Percentiles rank a stretch among this genome's conserved stretches.
Conservation (phyloP, 2,888 invertebrate species). For the Lepidonotus clava region DNA sequence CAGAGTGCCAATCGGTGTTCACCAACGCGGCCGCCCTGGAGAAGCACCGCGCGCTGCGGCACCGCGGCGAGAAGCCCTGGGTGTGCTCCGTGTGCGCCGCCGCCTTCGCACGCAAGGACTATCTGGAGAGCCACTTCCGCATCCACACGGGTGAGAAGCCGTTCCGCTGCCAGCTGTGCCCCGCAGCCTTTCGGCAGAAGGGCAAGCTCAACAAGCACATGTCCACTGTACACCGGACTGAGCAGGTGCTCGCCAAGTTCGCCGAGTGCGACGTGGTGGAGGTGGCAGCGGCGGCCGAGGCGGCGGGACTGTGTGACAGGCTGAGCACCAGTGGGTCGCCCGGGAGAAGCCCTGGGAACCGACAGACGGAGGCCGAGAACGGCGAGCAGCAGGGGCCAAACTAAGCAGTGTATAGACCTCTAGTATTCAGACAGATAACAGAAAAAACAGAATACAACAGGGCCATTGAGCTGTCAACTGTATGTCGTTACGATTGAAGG, state of each 20-base stretch:
- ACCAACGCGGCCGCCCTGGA: constrained; percentile 17
- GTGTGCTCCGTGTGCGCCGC: constrained; percentile 31
- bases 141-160: constrained; percentile 40
- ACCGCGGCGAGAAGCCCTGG: constrained; percentile 25
- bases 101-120: constrained; percentile 47
- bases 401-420: too few relatives aligned
- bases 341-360: background rate
- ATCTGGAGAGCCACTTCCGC: constrained; percentile 36
- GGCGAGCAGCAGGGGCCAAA: too few relatives aligned
- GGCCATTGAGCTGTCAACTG: too few relatives aligned
- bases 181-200: constrained; percentile 29
- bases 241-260: background rate
- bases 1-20: constrained; percentile 13
- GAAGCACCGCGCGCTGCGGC: constrained; percentile 14
- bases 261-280: background rate
- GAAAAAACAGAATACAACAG: too few relatives aligned
- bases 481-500: too few relatives aligned
- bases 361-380: too few relatives aligned
- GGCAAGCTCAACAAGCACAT: constrained; percentile 54
- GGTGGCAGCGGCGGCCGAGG: constrained; percentile 4
- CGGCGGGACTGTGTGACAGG: background rate
- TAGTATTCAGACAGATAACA: too few relatives aligned
- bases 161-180: constrained; percentile 4
- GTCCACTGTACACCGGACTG: constrained; percentile 19
- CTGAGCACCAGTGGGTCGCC: background rate